These are phyloP conservation scores for Sinosuthora webbiana DNA, from an alignment of 2,113 vertebrate species.

Conservation along the genomic window DNA sequence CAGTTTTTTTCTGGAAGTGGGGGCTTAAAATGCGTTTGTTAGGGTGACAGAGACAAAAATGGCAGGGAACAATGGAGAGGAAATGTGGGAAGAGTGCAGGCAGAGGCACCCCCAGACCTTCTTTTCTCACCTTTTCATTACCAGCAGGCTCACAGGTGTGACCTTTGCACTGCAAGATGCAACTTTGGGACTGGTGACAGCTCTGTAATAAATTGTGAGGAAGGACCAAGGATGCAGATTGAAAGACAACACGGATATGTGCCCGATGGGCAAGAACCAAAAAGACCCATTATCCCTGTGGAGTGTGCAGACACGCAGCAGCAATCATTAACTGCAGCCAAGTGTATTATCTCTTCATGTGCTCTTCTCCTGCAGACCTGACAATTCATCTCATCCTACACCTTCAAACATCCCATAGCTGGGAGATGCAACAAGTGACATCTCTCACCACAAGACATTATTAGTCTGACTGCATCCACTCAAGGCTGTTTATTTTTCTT, in stretches of 20 bases:
- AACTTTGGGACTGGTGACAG: background rate
- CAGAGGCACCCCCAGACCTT: background rate
- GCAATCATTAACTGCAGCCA: background rate
- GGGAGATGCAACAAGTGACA: background rate
- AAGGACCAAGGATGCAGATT: background rate
- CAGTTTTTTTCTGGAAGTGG: background rate
- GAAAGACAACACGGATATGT: background rate
- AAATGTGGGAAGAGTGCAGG: background rate
- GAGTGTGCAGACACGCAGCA: background rate
- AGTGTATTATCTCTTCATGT: background rate
- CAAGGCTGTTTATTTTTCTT: slow-evolving; percentile 1
- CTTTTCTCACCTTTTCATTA: background rate
- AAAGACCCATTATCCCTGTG: background rate
- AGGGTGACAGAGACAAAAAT: background rate
- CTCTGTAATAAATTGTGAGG: background rate
- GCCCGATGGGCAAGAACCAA: background rate
- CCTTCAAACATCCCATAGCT: background rate
- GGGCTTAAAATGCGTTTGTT: background rate
- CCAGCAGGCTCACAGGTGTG: background rate
- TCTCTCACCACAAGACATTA: background rate
- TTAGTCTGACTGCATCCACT: background rate
- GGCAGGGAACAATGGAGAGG: background rate
- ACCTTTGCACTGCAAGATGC: background rate
- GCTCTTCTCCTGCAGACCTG: background rate
- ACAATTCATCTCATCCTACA: background rate